Conservation (phyloP, 2,888 invertebrate species). For the Pandemis corylana region DNA sequence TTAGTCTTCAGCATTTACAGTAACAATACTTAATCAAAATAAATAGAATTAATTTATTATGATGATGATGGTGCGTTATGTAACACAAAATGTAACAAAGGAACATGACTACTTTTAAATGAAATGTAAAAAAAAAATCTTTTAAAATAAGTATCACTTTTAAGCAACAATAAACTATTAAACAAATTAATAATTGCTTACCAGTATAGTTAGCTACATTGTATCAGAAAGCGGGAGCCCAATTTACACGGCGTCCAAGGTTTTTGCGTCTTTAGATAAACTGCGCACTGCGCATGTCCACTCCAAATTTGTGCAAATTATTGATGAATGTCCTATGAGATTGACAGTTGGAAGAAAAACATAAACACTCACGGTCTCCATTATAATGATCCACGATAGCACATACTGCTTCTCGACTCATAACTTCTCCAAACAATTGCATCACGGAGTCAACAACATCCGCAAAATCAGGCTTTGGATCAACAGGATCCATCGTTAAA, state of each 20-base stretch:
- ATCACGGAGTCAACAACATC: conserved; percentile 61
- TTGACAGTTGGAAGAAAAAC: conserved; percentile 2
- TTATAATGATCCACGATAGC: conserved; percentile 68
- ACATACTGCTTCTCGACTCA: conserved; percentile 64
- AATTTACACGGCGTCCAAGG: not conserved
- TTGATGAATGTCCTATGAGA: not conserved
- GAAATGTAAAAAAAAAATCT: no score
- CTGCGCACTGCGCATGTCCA: conserved; percentile 10
- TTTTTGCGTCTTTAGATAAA: not conserved
- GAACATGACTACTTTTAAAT: no score
- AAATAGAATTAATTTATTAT: not conserved
- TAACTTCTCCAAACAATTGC: conserved; percentile 66
- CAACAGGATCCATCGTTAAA: conserved; percentile 23
- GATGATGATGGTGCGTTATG: not conserved
- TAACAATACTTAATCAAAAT: no score
- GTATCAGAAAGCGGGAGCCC: not conserved
- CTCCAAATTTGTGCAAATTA: not conserved
- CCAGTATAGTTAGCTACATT: not conserved
- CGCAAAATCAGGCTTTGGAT: conserved; percentile 45
- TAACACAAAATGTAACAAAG: not conserved
- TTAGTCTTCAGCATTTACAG: no score
- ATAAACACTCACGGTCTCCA: conserved; percentile 71
- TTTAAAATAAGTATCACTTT: no score
- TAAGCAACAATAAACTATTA: no score
- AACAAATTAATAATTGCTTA: no score